Evolutionary conservation across 2,888 invertebrate genomes (phyloP).

Genomic region (Caenorhabditis parvicauda): DNA sequence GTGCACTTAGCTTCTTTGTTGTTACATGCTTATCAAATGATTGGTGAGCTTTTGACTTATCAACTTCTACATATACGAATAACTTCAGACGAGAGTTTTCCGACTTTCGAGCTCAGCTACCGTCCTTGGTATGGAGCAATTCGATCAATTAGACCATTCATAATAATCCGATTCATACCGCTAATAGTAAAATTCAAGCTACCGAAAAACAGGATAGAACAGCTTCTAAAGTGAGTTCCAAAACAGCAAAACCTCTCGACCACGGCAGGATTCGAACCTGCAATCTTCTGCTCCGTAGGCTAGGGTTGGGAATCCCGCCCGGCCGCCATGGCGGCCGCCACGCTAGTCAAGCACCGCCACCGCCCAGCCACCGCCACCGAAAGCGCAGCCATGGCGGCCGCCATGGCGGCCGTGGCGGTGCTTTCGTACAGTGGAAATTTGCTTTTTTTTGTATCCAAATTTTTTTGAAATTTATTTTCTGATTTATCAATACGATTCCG

Average conservation of each 20-base stretch:
- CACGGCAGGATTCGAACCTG: slow-evolving; percentile 60
- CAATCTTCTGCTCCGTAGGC: slow-evolving; percentile 64
- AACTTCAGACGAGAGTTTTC: slow-evolving; percentile 23
- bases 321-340: too few species aligned
- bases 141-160: slow-evolving; percentile 89
- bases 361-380: too few species aligned
- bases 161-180: slow-evolving; percentile 91
- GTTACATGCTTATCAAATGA: slow-evolving; percentile 71
- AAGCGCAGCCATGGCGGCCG: too few species aligned
- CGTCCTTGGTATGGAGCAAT: slow-evolving; percentile 82
- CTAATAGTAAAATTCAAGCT: slow-evolving; percentile 97
- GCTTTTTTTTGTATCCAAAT: too few species aligned
- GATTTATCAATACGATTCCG: too few species aligned
- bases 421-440: too few species aligned
- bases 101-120: slow-evolving; percentile 67
- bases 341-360: too few species aligned
- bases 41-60: slow-evolving; percentile 10
- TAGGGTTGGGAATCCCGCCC: too few species aligned
- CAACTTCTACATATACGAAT: neutral
- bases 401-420: too few species aligned
- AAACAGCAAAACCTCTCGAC: slow-evolving; percentile 8
- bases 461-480: too few species aligned
- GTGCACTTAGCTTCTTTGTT: slow-evolving; percentile 93
- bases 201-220: slow-evolving; percentile 97
- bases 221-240: slow-evolving; percentile 87